These are phyloP conservation scores for Sinocyclocheilus maitianheensis DNA, from an alignment of 2,113 vertebrate genomes.

Conservation along the genomic window DNA sequence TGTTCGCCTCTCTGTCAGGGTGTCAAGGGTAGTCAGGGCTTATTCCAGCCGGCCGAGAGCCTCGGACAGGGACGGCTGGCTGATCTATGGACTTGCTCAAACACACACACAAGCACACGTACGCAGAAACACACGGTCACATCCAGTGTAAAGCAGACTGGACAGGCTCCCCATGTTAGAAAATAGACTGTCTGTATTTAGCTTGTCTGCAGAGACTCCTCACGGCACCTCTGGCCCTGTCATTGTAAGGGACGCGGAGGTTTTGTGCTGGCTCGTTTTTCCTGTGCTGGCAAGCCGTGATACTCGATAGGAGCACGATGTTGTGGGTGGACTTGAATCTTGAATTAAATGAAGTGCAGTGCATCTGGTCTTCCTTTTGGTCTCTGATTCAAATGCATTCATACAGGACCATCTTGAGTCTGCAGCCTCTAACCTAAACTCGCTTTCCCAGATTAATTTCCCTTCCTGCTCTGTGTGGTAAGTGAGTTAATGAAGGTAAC, in stretches of 20 bases:
- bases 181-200: conserved; percentile 59
- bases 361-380: conserved; percentile 11
- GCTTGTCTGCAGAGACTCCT: conserved; percentile 48
- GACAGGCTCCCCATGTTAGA: conserved; percentile 52
- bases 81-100: conserved; percentile 50
- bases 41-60: conserved; percentile 55
- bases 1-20: conserved; percentile 42
- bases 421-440: neutral
- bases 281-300: neutral
- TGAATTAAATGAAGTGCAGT: neutral
- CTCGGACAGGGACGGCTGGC: conserved; percentile 58
- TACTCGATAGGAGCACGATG: conserved; percentile 6
- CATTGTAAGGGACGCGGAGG: conserved; percentile 42
- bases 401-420: neutral
- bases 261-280: conserved; percentile 33
- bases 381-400: neutral
- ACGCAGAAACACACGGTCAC: conserved; percentile 26
- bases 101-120: conserved; percentile 23
- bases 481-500: neutral
- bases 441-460: neutral
- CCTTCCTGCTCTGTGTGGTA: neutral
- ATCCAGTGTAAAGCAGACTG: conserved; percentile 50
- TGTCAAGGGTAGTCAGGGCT: conserved; percentile 66
- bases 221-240: conserved; percentile 39
- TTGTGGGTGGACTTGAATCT: conserved; percentile 11